Percentiles rank a stretch among this genome's conserved stretches.
Conservation (phyloP, 2,888 invertebrate species). For the Ectropis crepuscularia region DNA sequence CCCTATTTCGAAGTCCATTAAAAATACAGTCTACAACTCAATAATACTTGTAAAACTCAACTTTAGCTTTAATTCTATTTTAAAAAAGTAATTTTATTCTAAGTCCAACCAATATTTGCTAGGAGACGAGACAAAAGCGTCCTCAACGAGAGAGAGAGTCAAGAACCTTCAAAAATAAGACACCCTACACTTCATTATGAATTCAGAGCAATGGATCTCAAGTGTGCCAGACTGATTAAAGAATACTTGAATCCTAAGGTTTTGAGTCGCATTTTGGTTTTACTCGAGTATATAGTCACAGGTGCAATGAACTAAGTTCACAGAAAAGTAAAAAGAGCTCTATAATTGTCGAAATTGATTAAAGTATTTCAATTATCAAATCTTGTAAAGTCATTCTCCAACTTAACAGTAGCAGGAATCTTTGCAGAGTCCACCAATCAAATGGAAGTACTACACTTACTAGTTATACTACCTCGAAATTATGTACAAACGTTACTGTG, state of each 20-base stretch:
- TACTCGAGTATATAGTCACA: background rate
- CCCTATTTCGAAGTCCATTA: background rate
- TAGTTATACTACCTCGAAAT: no score
- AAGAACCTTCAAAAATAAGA: slow-evolving; percentile 23
- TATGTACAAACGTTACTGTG: no score
- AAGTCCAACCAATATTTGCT: slow-evolving; percentile 7
- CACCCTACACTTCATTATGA: slow-evolving; percentile 16
- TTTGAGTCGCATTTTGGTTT: slow-evolving; percentile 1
- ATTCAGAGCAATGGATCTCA: slow-evolving; percentile 20
- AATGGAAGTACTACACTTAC: no score
- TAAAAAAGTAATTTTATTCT: background rate
- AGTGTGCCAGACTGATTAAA: slow-evolving; percentile 25
- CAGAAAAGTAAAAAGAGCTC: background rate
- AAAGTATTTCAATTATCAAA: background rate
- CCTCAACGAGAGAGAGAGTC: slow-evolving; percentile 11
- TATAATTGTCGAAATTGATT: background rate
- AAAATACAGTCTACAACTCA: no score
- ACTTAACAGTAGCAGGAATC: no score
- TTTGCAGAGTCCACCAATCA: no score
- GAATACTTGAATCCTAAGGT: slow-evolving; percentile 4
- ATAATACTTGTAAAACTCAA: no score
- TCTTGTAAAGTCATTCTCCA: no score
- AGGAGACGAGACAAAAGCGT: slow-evolving; percentile 7
- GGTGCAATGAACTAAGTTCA: background rate
- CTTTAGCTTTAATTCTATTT: no score